Evolutionary conservation across 2,113 vertebrate genomes (phyloP).

Genomic region (Myiagra hebetior): DNA sequence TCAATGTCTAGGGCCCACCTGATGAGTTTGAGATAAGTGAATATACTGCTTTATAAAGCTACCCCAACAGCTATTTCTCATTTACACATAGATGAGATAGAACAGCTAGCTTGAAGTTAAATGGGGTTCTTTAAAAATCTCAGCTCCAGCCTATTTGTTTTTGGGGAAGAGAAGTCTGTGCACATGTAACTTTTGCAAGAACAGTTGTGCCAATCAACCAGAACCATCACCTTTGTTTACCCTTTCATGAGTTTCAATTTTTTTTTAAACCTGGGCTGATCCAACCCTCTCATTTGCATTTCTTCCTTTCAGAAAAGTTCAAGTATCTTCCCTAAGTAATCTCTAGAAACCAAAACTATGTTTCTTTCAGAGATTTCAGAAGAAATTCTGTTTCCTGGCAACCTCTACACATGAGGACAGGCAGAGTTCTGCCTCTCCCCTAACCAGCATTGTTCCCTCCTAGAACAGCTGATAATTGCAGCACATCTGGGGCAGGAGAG

Average conservation of each 20-base stretch:
- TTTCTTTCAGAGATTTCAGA: not conserved
- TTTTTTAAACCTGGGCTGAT: not conserved
- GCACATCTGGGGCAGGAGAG: not conserved
- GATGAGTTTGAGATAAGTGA: not conserved
- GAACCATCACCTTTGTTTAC: not conserved
- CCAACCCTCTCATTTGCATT: not conserved
- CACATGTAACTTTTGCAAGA: not conserved
- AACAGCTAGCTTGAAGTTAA: not conserved
- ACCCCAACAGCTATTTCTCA: not conserved
- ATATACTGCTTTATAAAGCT: not conserved
- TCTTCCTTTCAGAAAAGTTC: not conserved
- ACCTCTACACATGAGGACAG: not conserved
- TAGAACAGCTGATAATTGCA: not conserved
- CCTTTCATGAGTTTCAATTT: not conserved
- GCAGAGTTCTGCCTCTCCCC: not conserved
- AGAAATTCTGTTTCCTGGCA: not conserved
- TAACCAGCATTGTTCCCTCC: not conserved
- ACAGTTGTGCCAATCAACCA: not conserved
- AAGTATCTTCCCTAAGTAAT: not conserved
- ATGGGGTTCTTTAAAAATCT: not conserved
- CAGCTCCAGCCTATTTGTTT: not conserved
- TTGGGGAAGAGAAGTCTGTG: not conserved
- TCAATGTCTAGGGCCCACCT: not conserved
- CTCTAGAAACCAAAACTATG: not conserved
- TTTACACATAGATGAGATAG: not conserved